A percentile compares a stretch with the other conserved stretches of the same genome.
Evolutionary conservation across 2,888 invertebrate genomes (phyloP).

Genomic region (Yponomeuta sedellus): DNA sequence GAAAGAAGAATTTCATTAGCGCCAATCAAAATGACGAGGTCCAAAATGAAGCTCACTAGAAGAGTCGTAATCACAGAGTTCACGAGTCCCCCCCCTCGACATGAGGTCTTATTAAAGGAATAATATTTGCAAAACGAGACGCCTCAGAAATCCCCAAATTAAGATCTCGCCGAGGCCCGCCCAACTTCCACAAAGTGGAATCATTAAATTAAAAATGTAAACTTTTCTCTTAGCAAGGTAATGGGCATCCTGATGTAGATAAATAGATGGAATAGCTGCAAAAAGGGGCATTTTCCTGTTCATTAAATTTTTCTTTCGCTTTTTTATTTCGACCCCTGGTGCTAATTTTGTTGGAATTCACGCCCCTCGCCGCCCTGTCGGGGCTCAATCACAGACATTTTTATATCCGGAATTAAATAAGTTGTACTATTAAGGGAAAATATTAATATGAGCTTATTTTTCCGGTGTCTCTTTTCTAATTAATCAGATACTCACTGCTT

Average conservation of each 20-base stretch:
- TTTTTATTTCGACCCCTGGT: constrained; percentile 77
- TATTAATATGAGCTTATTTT: constrained; percentile 72
- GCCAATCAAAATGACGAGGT: constrained; percentile 77
- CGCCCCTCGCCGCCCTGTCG: constrained; percentile 74
- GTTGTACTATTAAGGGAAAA: constrained; percentile 70
- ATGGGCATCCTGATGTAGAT: constrained; percentile 78
- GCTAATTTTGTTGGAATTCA: constrained; percentile 79
- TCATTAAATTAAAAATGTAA: constrained; percentile 79
- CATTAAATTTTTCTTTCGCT: constrained; percentile 78
- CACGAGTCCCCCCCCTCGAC: constrained; percentile 69
- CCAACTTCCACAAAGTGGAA: constrained; percentile 78
- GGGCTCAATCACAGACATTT: constrained; percentile 77
- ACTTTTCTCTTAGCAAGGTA: constrained; percentile 78
- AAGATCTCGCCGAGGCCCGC: constrained; percentile 76
- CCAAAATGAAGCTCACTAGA: constrained; percentile 73
- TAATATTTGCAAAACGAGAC: constrained; percentile 78
- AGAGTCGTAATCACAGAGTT: constrained; percentile 76
- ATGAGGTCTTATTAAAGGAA: constrained; percentile 77
- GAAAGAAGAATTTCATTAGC: constrained; percentile 76
- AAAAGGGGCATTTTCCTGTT: constrained; percentile 78
- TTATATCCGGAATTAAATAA: constrained; percentile 78
- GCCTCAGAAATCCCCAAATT: constrained; percentile 77
- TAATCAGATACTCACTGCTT: constrained; percentile 47
- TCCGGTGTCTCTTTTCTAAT: constrained; percentile 57
- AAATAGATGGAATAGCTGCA: constrained; percentile 78